A percentile compares a stretch with the other conserved stretches of the same genome.
Conservation (phyloP, 2,888 invertebrate genomes). For the Epinotia bilunana region DNA sequence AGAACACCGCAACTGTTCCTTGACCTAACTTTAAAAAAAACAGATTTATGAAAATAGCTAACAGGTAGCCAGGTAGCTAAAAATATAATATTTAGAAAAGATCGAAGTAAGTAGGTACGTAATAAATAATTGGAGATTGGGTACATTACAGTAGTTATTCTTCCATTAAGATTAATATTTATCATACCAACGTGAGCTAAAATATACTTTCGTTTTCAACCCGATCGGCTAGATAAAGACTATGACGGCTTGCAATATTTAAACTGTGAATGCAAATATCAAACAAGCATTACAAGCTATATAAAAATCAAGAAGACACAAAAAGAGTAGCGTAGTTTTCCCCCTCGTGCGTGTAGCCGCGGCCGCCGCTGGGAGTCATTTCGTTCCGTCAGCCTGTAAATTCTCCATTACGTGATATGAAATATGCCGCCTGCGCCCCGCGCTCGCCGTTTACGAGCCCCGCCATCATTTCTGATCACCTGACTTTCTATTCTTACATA, state of each 20-base stretch:
- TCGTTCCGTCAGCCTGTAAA: conserved; percentile 83
- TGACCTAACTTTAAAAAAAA: too few relatives aligned
- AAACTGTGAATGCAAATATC: not conserved
- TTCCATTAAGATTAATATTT: not conserved
- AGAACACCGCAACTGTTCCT: conserved; percentile 27
- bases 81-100: not conserved
- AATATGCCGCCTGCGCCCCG: conserved; percentile 74
- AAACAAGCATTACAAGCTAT: not conserved
- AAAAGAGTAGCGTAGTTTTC: conserved; percentile 58
- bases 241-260: not conserved
- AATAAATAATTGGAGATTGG: not conserved
- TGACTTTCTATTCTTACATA: conserved; percentile 51
- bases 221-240: not conserved
- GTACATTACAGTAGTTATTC: not conserved
- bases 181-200: not conserved
- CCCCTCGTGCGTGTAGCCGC: conserved; percentile 55
- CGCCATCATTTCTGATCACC: conserved; percentile 65
- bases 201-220: too few relatives aligned
- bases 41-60: not conserved
- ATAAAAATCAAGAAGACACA: conserved; percentile 23
- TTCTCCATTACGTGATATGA: conserved; percentile 84
- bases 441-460: conserved; percentile 66
- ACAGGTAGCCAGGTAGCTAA: not conserved
- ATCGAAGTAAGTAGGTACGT: not conserved
- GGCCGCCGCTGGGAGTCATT: conserved; percentile 82